These are phyloP conservation scores for Callochromis pleurospilus DNA, from an alignment of 2,113 vertebrate species.

Conservation along the genomic window DNA sequence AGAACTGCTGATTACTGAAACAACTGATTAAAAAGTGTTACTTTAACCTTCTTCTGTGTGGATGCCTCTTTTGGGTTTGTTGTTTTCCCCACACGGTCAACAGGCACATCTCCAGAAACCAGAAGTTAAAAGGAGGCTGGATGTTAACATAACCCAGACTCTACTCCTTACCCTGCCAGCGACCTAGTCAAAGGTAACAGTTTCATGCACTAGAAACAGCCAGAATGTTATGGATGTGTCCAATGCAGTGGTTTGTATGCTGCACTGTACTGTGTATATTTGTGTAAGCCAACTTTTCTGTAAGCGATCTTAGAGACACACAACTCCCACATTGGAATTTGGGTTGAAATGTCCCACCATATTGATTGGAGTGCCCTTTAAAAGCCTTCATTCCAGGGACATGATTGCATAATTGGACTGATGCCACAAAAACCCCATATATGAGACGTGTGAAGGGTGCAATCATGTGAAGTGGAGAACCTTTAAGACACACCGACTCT, in stretches of 20 bases:
- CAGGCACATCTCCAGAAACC: neutral
- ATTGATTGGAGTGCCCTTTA: slow-evolving; percentile 19
- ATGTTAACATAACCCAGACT: neutral
- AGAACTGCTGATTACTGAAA: neutral
- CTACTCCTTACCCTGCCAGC: neutral
- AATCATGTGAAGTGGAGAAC: slow-evolving; percentile 35
- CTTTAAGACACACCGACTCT: neutral
- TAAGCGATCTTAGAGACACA: neutral
- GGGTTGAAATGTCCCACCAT: neutral
- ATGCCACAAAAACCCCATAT: neutral
- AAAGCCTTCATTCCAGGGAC: neutral
- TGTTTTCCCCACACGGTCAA: neutral
- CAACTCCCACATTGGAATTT: neutral
- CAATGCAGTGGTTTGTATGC: neutral
- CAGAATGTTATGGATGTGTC: neutral
- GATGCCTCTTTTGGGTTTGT: neutral
- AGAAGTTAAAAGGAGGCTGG: neutral
- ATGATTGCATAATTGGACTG: slow-evolving; percentile 18
- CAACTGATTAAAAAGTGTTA: neutral
- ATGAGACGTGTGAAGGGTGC: neutral
- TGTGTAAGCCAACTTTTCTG: neutral
- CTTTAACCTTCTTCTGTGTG: neutral
- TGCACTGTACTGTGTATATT: neutral
- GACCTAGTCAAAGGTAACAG: neutral
- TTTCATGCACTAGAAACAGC: neutral